Percentiles rank a stretch among this genome's conserved stretches.
phyloP scores from a whole-genome alignment of 2,113 vertebrate genomes.

The Rhabdomys dilectus region DNA sequence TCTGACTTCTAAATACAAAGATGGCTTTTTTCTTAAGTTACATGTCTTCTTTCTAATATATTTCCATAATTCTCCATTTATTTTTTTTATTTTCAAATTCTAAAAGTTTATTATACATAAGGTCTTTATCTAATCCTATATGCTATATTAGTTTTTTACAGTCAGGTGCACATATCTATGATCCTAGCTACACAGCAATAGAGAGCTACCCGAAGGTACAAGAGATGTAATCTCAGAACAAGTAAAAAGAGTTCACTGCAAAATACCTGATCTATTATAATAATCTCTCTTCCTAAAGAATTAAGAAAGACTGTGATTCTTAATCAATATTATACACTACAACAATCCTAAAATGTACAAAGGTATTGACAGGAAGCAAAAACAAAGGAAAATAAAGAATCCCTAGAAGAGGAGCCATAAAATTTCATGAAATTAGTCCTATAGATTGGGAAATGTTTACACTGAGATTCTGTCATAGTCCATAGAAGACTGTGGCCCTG shows the following conservation, averaged over 20 bases:
- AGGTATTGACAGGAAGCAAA: neutral
- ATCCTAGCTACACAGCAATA: neutral
- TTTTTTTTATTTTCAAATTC: constrained; percentile 55
- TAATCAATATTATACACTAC: neutral
- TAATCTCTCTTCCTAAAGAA: neutral
- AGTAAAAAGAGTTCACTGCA: neutral
- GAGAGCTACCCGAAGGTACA: neutral
- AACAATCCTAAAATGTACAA: neutral
- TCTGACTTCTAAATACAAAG: neutral
- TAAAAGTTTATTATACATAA: constrained; percentile 31
- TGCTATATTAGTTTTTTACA: neutral
- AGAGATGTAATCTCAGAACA: neutral
- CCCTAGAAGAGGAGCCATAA: neutral
- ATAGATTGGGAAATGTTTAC: neutral
- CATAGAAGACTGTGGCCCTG: neutral
- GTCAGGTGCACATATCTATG: neutral
- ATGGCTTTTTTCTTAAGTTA: constrained; percentile 50
- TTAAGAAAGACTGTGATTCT: neutral
- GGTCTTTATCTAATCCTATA: constrained; percentile 3
- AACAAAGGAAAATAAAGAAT: neutral
- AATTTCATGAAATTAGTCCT: neutral
- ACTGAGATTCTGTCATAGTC: neutral
- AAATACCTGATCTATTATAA: neutral
- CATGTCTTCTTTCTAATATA: neutral
- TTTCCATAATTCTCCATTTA: constrained; percentile 4